phyloP scores from a whole-genome alignment of 2,797 vertebrate species.

The Malacoraja senta region DNA sequence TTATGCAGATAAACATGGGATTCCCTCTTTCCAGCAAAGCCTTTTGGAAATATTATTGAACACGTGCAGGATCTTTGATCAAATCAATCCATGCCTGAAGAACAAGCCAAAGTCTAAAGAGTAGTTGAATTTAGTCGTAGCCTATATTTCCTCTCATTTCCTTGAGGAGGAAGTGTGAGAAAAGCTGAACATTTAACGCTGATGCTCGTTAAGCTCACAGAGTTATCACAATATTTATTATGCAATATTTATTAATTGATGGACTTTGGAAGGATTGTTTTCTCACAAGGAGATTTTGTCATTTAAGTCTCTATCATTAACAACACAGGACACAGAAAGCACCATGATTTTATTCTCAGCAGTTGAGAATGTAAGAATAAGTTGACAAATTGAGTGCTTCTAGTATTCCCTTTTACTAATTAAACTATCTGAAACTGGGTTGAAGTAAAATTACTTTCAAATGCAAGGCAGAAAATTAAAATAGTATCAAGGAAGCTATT shows the following conservation, averaged over 20 bases:
- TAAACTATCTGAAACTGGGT: not conserved
- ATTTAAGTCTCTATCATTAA: not conserved
- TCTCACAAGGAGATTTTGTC: not conserved
- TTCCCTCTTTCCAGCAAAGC: not conserved
- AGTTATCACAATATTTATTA: not conserved
- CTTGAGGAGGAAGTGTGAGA: not conserved
- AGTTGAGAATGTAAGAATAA: not conserved
- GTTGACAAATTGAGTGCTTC: not conserved
- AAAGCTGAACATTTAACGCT: not conserved
- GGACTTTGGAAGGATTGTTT: not conserved
- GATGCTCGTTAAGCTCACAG: not conserved
- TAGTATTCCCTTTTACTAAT: not conserved
- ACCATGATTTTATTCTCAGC: not conserved
- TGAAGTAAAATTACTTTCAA: not conserved
- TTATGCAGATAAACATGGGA: not conserved
- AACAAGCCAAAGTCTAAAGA: not conserved
- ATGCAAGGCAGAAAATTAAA: not conserved
- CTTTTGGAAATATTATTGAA: slow-evolving; percentile 7
- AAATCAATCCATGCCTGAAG: not conserved
- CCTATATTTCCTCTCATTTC: not conserved
- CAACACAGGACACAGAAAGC: not conserved
- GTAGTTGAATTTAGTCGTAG: not conserved
- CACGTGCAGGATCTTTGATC: not conserved
- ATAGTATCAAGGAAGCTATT: not conserved
- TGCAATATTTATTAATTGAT: not conserved